phyloP scores from a whole-genome alignment of 2,888 invertebrate genomes.

The Ferrisia virgata region DNA sequence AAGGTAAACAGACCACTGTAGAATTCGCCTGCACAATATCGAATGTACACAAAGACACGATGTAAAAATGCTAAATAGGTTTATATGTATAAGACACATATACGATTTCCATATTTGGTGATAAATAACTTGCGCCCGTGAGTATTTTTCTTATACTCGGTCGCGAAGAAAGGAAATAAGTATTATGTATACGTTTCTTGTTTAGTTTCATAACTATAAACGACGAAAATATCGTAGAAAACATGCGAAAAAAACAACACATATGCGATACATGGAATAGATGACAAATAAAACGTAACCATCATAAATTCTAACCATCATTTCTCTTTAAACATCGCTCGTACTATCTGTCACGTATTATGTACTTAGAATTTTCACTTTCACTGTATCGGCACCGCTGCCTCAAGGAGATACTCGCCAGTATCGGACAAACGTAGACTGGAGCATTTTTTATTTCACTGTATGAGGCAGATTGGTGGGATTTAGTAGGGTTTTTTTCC shows the following conservation, averaged over 20 bases:
- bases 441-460: neutral
- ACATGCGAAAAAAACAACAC: neutral
- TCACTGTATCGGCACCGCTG: neutral
- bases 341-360: constrained; percentile 2
- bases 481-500: no score
- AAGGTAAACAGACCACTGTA: neutral
- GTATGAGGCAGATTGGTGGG: neutral
- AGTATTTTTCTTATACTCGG: neutral
- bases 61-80: neutral
- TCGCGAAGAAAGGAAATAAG: neutral
- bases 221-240: neutral
- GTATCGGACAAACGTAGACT: neutral
- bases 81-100: neutral
- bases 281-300: neutral
- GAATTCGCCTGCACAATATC: neutral
- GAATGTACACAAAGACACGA: neutral
- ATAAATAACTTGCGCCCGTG: neutral
- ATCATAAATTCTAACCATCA: neutral
- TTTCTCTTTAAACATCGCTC: neutral
- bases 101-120: neutral
- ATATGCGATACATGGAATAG: no score
- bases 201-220: neutral
- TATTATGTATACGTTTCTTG: neutral
- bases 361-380: neutral
- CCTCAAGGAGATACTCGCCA: neutral